Base-by-base conservation (phyloP, 2,888 invertebrate species). In the Anorthoa munda region DNA sequence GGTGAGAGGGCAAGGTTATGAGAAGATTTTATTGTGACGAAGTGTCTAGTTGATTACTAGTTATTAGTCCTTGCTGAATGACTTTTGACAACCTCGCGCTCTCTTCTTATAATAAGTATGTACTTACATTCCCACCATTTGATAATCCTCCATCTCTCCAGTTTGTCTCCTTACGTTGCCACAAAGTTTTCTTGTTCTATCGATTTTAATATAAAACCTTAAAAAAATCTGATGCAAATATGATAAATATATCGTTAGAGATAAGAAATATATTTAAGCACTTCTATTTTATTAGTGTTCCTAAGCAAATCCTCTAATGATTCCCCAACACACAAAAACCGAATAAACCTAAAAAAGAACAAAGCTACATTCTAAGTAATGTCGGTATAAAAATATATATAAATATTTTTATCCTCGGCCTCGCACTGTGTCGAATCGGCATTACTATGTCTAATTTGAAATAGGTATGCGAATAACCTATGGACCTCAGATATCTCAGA, bases 391-490 rank as follows among this genome's bases (percentile, higher is more conserved):
- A 85, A 86, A 87, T 85, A 75, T 85, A 79, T 76, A 81, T 86
- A 58, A 76, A 78, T 79, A 73, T 86, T 77, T 84, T 74, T 73
- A 70, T 67, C 74, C 74, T 70, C 73, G 60, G 46, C 66, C 59
- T 61, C 72, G 67, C 67, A 65, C 66, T 82, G 86, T 84, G 61
- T 61, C 87, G 70, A 86, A 89, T 88, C 72, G 59, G 26, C 79
- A 86, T 84, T 77, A 80, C 86, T 85, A 87, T 88, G 81, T 79
- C 87, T 82, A 89, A 89, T 89, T 85, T 70, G 70, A 87, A 87
- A 87, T 87, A 81, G 81, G 71, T 83, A 81, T 79, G 75, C 76
- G 74, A 80, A 77, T 73, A 86, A 84, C 82, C 81, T 82, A 79
- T 72, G 26, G 75, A 64, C 66, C 69, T 73, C 71, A 59, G 72